Conservation (phyloP, 1,140 invertebrate genomes). For the Diprion similis region DNA sequence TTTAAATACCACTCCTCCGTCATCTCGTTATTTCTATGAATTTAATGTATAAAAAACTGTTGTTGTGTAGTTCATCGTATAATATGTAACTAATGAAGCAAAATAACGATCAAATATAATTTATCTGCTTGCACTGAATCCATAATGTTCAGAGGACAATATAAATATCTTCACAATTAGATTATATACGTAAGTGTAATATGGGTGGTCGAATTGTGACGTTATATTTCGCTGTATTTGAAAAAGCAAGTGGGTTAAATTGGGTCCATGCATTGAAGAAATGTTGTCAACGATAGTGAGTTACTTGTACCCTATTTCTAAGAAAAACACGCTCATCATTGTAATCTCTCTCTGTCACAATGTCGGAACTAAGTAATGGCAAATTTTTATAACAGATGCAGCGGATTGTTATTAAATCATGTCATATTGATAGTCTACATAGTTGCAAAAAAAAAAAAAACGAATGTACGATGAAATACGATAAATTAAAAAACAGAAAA, state of each 20-base stretch:
- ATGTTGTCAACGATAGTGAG: neutral
- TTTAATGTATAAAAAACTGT: too few species aligned
- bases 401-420: too few species aligned
- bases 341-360: neutral
- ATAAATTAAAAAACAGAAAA: neutral
- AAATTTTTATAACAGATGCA: too few species aligned
- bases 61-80: too few species aligned
- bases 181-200: neutral
- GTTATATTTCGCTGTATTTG: neutral
- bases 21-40: too few species aligned
- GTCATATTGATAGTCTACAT: neutral
- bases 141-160: neutral
- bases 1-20: too few species aligned
- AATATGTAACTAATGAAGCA: too few species aligned
- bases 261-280: neutral
- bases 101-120: too few species aligned
- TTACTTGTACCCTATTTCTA: neutral
- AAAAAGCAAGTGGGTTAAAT: neutral
- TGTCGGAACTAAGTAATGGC: too few species aligned
- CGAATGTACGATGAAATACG: neutral
- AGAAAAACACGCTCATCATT: neutral
- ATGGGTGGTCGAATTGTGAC: neutral
- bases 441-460: neutral
- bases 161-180: neutral
- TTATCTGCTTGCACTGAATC: too few species aligned